Evolutionary conservation across 2,113 vertebrate species (phyloP).

Genomic region (Lamprotornis superbus): DNA sequence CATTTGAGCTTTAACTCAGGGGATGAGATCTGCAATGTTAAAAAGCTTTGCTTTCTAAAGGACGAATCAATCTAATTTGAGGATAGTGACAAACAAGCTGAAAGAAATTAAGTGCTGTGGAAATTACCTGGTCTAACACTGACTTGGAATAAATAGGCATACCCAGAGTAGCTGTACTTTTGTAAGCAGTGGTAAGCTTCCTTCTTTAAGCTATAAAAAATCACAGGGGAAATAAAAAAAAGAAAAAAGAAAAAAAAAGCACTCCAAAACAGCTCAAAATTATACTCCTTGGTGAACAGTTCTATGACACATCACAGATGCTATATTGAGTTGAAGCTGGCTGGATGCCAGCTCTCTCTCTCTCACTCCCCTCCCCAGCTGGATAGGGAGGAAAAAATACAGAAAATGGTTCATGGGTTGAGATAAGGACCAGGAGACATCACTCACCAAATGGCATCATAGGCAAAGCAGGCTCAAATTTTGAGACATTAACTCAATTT

Average conservation of each 20-base stretch:
- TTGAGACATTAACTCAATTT: background rate
- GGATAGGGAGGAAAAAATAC: background rate
- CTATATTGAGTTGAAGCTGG: background rate
- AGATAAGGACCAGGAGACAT: background rate
- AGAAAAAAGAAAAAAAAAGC: background rate
- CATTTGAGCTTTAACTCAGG: slow-evolving; percentile 58
- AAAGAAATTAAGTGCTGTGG: slow-evolving; percentile 21
- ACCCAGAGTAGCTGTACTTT: background rate
- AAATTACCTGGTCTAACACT: slow-evolving; percentile 43
- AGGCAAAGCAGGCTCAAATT: background rate
- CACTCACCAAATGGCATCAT: background rate
- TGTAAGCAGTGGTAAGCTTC: background rate
- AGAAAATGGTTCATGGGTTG: background rate
- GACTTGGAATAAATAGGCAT: background rate
- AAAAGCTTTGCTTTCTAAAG: slow-evolving; percentile 66
- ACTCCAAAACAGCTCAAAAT: background rate
- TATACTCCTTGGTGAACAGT: background rate
- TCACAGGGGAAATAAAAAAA: background rate
- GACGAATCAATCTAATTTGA: slow-evolving; percentile 67
- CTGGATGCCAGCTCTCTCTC: background rate
- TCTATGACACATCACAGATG: background rate
- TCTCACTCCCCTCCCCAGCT: background rate
- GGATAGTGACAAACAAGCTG: slow-evolving; percentile 51
- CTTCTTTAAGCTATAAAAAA: background rate
- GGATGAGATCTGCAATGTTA: slow-evolving; percentile 64